Evolutionary conservation across 1,140 invertebrate genomes (phyloP).

Genomic region (Micrasema minimum): DNA sequence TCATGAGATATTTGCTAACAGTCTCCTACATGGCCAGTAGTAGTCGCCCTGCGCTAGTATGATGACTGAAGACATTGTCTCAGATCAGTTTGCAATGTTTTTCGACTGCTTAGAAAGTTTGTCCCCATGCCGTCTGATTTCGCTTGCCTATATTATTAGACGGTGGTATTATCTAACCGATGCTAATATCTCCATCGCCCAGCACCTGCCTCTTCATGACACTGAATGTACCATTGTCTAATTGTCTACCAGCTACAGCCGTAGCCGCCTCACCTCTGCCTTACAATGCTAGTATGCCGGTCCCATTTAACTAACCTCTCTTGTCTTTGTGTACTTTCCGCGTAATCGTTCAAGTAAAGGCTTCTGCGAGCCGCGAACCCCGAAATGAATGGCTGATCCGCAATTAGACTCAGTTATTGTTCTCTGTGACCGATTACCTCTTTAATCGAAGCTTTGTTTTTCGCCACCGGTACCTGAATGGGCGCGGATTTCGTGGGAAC

Average conservation of each 20-base stretch:
- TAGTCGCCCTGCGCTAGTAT: not conserved
- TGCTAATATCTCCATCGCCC: slow-evolving; percentile 24
- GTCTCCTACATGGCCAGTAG: not conserved
- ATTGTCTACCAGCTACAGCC: too few species aligned
- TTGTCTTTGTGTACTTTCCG: slow-evolving; percentile 29
- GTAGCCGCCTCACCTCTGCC: slow-evolving; percentile 9
- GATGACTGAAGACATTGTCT: not conserved
- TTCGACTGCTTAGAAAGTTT: slow-evolving; percentile 6
- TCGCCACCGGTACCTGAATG: slow-evolving; percentile 34
- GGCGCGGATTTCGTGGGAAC: not conserved
- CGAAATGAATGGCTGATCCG: slow-evolving; percentile 44
- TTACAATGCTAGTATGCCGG: slow-evolving; percentile 12
- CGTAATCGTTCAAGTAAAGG: slow-evolving; percentile 16
- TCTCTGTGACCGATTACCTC: slow-evolving; percentile 41
- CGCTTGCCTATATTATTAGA: not conserved
- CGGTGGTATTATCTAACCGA: slow-evolving; percentile 9
- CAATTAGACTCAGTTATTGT: slow-evolving; percentile 50
- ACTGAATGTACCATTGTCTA: slow-evolving; percentile 24
- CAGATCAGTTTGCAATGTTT: not conserved
- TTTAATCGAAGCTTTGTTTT: slow-evolving; percentile 47
- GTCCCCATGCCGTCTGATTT: not conserved
- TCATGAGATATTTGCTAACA: slow-evolving; percentile 41
- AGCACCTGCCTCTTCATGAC: not conserved
- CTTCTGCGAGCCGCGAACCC: not conserved
- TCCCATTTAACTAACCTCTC: slow-evolving; percentile 34